phyloP scores from a whole-genome alignment of 1,140 invertebrate genomes.

The Drosophila kanapiae region DNA sequence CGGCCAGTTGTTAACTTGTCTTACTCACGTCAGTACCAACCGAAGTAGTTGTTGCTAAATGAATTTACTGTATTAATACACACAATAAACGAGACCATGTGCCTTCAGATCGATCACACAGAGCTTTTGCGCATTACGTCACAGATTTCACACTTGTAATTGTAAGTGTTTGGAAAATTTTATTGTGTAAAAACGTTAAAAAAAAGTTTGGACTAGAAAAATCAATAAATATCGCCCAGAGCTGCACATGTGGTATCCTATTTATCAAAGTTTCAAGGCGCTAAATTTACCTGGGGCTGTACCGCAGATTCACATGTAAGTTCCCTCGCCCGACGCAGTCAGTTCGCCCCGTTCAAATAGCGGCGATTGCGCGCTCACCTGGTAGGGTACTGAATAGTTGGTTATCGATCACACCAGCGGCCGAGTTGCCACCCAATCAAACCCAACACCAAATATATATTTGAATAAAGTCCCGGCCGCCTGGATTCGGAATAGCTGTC shows the following conservation, averaged over 20 bases:
- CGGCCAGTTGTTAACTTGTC: slow-evolving; percentile 69
- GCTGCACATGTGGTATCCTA: slow-evolving; percentile 43
- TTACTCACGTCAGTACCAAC: slow-evolving; percentile 44
- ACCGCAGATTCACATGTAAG: slow-evolving; percentile 36
- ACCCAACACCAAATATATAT: neutral
- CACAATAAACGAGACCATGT: slow-evolving; percentile 49
- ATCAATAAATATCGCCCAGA: slow-evolving; percentile 43
- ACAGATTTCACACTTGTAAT: slow-evolving; percentile 25
- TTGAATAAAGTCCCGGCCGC: neutral
- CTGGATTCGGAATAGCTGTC: neutral
- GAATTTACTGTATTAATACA: slow-evolving; percentile 76
- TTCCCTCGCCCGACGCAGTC: neutral
- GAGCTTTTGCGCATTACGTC: slow-evolving; percentile 43
- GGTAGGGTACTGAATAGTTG: neutral
- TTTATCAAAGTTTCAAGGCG: slow-evolving; percentile 23
- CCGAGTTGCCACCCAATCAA: slow-evolving; percentile 8
- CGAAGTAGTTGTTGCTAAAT: slow-evolving; percentile 77
- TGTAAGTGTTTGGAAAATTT: slow-evolving; percentile 55
- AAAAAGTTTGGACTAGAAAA: slow-evolving; percentile 43
- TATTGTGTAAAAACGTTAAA: slow-evolving; percentile 54
- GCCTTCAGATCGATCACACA: slow-evolving; percentile 29
- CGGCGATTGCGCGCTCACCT: neutral
- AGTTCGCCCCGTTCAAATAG: slow-evolving; percentile 5
- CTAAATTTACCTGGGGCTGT: slow-evolving; percentile 36
- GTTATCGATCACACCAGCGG: slow-evolving; percentile 17